Evolutionary conservation across 2,888 invertebrate genomes (phyloP), one percentile per base, ranked within the genome.

Genomic region (Volucella bombylans): DNA sequence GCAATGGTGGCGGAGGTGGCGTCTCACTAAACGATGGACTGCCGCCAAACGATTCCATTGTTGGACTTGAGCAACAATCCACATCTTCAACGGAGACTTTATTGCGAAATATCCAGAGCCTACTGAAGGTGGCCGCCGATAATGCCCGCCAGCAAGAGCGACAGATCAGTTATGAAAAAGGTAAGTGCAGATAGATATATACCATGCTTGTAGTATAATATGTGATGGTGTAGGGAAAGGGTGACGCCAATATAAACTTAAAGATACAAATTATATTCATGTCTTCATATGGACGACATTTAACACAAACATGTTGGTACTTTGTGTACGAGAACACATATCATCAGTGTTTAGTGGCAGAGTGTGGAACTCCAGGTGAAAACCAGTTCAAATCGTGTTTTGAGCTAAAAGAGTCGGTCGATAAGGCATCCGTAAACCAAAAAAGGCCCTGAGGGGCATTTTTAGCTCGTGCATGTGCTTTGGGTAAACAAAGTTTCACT

Each of bases 101-200:
- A 87, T 94, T 98, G 88, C 94, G 98, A 90, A 98, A 98, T 92
- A 98, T 99, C 90, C 98, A 98, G 92, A 98, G 98, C 69, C 94
- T 98, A 87, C 94, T 98, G 86, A 98, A 98, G 92, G 98, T 98
- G 85, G 98, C 98, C n/a, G 98, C 98, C 2, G 98, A 98, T 92
- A 98, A 98, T 92, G 98, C 98, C 72, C 94, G 98, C 89, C 98
- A 98, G 90, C 98, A 98, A 92, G 98, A 99, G 92, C 94, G 98
- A 88, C 98, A 98, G 93, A 96, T 97, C 92, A 97, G 96, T 94
- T 97, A 97, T 92, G 98, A 98, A 93, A 98, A 98, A 96, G 97
- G 98, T 98, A 93, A 92, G 93, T 91, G 61, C 8, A 52, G 8
- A 3, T 78, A 31, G 31, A 31, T 31, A 31, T 6, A 31, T 6